Evolutionary conservation across 2,888 invertebrate species (phyloP).

Genomic region (Oscheius sp.): DNA sequence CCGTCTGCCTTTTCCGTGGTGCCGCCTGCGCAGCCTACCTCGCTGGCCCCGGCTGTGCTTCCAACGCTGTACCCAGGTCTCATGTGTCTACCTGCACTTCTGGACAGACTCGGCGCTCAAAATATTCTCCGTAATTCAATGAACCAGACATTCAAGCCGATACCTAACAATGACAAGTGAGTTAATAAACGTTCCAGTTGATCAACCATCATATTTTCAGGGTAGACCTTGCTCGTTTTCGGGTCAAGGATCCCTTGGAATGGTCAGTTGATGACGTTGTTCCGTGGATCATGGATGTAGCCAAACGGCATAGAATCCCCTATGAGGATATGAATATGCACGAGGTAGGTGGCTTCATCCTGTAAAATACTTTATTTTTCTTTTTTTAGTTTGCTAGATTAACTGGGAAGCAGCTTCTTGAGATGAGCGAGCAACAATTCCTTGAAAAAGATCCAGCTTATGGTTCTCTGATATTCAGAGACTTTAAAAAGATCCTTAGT

Average conservation of each 20-base stretch:
- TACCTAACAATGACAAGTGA: constrained; percentile 64
- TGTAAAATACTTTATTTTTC: neutral
- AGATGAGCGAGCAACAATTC: constrained; percentile 65
- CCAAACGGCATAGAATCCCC: constrained; percentile 62
- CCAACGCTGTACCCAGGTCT: constrained; percentile 49
- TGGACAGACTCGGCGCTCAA: constrained; percentile 40
- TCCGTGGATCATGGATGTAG: constrained; percentile 68
- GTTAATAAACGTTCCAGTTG: neutral
- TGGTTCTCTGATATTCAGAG: constrained; percentile 64
- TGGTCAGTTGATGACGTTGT: constrained; percentile 68
- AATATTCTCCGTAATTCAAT: constrained; percentile 56
- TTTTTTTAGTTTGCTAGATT: constrained; percentile 60
- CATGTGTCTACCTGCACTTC: constrained; percentile 56
- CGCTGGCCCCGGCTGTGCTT: constrained; percentile 16
- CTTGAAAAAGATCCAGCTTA: constrained; percentile 61
- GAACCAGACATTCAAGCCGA: constrained; percentile 59
- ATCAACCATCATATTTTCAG: constrained; percentile 33
- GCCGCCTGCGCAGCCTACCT: constrained; percentile 31
- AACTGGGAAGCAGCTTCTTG: constrained; percentile 59
- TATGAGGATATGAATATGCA: constrained; percentile 67
- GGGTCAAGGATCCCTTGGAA: constrained; percentile 67
- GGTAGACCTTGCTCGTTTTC: constrained; percentile 67
- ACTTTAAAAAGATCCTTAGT: constrained; percentile 55
- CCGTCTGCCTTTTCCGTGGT: constrained; percentile 57
- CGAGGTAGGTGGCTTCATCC: constrained; percentile 32